Conservation (phyloP, 1,140 invertebrate species). For the Drosophila kikkawai region DNA sequence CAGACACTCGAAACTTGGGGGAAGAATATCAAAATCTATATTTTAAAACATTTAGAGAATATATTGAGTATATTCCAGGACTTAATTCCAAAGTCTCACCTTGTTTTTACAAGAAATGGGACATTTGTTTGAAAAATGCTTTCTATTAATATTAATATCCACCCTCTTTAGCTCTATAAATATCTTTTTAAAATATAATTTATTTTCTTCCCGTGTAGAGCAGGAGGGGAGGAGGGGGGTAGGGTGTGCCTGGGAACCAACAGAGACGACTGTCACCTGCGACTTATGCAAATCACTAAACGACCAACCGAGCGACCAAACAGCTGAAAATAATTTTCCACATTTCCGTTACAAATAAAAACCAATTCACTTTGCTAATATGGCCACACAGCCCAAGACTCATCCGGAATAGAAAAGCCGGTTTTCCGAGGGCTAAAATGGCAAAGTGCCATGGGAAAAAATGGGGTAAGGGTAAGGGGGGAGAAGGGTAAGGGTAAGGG, state of each 20-base stretch:
- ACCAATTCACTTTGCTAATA: conserved; percentile 82
- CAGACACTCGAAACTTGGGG: background rate
- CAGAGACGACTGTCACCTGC: conserved; percentile 55
- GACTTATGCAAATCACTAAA: conserved; percentile 70
- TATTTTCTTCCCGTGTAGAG: conserved; percentile 1
- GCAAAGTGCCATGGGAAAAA: conserved; percentile 10
- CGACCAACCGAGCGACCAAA: conserved; percentile 36
- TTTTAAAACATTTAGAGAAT: background rate
- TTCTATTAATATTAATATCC: background rate
- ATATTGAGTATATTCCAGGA: background rate
- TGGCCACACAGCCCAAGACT: conserved; percentile 67
- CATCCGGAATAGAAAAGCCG: conserved; percentile 61
- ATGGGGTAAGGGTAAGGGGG: background rate
- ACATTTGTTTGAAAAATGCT: no score
- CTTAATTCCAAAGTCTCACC: background rate
- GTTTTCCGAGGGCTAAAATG: conserved; percentile 31
- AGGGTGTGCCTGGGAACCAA: conserved; percentile 6
- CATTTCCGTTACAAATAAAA: conserved; percentile 83
- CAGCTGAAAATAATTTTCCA: conserved; percentile 77
- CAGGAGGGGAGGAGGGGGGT: no score
- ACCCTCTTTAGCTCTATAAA: background rate
- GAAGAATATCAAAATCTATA: background rate
- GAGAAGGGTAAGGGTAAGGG: background rate
- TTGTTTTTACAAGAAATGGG: background rate
- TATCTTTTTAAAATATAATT: background rate